These are phyloP conservation scores for Zaprionus lineosus DNA, from an alignment of 2,888 invertebrate species.

Conservation along the genomic window DNA sequence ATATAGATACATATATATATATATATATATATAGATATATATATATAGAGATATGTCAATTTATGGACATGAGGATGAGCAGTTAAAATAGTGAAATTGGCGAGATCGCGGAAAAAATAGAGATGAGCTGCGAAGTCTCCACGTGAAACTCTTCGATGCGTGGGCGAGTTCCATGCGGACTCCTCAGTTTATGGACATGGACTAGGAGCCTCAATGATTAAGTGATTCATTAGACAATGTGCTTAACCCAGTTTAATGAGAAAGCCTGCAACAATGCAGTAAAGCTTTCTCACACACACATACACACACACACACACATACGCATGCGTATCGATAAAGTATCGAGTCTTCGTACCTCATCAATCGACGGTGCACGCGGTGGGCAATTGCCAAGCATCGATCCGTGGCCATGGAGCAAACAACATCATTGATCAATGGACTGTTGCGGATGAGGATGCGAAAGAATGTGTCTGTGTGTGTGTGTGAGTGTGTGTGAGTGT, in stretches of 20 bases:
- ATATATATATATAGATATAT: constrained; percentile 1
- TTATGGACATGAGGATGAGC: too few species aligned
- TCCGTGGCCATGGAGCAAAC: constrained; percentile 19
- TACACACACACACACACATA: too few species aligned
- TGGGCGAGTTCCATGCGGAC: too few species aligned
- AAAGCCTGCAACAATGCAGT: not conserved
- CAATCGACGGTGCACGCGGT: constrained; percentile 34
- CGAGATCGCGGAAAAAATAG: constrained; percentile 26
- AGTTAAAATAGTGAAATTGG: constrained; percentile 39
- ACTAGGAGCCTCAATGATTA: not conserved
- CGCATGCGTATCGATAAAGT: too few species aligned
- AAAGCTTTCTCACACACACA: not conserved
- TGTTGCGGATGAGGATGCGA: constrained; percentile 26
- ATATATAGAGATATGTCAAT: too few species aligned
- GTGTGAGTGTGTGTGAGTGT: not conserved
- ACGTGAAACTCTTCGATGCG: too few species aligned
- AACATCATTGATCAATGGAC: constrained; percentile 50
- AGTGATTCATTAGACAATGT: constrained; percentile 15
- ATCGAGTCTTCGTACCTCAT: constrained; percentile 46
- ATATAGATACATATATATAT: constrained; percentile 26
- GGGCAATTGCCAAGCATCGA: constrained; percentile 13
- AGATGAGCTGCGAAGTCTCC: too few species aligned
- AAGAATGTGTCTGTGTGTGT: not conserved
- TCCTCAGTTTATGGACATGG: too few species aligned
- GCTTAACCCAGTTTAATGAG: not conserved